Conservation (phyloP, 2,797 vertebrate species). For the Champsocephalus esox region DNA sequence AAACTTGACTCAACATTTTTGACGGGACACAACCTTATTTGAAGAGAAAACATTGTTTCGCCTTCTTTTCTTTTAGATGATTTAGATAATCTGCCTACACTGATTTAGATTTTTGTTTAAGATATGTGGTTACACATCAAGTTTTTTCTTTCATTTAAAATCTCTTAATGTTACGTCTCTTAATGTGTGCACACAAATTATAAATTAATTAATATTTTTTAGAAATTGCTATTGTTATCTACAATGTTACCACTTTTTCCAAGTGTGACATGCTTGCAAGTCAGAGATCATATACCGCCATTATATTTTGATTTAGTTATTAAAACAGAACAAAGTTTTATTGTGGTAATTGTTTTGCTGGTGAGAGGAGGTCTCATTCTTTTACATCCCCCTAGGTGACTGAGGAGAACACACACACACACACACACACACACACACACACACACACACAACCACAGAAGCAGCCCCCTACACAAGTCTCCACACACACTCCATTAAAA, state of each 20-base stretch:
- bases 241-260: background rate
- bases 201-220: background rate
- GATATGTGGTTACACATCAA: background rate
- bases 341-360: background rate
- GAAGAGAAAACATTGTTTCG: too few species aligned
- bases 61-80: too few species aligned
- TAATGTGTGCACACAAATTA: background rate
- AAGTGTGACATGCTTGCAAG: background rate
- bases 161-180: background rate
- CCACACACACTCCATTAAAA: slow-evolving; percentile 59
- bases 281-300: background rate
- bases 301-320: background rate
- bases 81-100: too few species aligned
- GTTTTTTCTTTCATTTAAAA: background rate
- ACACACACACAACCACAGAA: background rate
- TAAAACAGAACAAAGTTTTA: background rate
- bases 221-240: background rate
- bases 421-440: background rate
- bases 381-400: background rate
- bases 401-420: background rate
- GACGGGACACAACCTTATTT: too few species aligned
- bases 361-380: background rate
- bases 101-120: background rate
- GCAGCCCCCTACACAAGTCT: slow-evolving; percentile 33
- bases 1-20: too few species aligned